Evolutionary conservation across 2,113 vertebrate genomes (phyloP).

Genomic region (Scomber japonicus): DNA sequence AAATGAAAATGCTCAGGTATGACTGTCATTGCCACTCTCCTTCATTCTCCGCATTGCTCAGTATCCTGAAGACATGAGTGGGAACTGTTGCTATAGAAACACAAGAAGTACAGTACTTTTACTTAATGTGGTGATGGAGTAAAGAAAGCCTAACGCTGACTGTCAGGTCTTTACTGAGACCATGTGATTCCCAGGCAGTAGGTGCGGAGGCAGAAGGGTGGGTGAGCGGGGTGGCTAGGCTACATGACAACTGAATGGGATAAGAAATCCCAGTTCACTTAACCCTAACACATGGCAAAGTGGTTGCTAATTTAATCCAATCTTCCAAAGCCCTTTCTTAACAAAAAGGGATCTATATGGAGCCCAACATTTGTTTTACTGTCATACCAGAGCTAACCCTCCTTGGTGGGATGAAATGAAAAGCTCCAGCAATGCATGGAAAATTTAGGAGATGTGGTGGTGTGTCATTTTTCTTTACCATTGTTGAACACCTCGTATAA

Average conservation of each 20-base stretch:
- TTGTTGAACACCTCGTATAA: slow-evolving; percentile 2
- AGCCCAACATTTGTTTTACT: background rate
- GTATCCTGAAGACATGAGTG: slow-evolving; percentile 71
- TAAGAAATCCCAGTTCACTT: slow-evolving; percentile 19
- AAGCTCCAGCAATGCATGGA: background rate
- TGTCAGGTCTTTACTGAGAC: slow-evolving; percentile 55
- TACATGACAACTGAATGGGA: slow-evolving; percentile 31
- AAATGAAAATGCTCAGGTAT: slow-evolving; percentile 52
- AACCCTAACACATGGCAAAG: slow-evolving; percentile 10
- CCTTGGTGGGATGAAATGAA: background rate
- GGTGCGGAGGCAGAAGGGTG: slow-evolving; percentile 16
- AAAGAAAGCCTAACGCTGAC: slow-evolving; percentile 66
- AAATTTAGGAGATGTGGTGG: background rate
- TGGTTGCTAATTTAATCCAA: slow-evolving; percentile 6
- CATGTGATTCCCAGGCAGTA: slow-evolving; percentile 20
- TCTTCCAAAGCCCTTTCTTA: background rate
- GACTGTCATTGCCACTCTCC: slow-evolving; percentile 45
- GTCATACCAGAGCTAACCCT: background rate
- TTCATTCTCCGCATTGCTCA: slow-evolving; percentile 55
- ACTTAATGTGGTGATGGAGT: slow-evolving; percentile 64
- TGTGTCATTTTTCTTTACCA: background rate
- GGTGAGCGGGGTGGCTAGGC: slow-evolving; percentile 13
- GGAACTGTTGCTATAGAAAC: slow-evolving; percentile 83
- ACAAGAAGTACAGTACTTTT: slow-evolving; percentile 73
- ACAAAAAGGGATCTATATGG: background rate